These are phyloP conservation scores for Drosophila limbata DNA, from an alignment of 2,888 invertebrate genomes.

Conservation along the genomic window DNA sequence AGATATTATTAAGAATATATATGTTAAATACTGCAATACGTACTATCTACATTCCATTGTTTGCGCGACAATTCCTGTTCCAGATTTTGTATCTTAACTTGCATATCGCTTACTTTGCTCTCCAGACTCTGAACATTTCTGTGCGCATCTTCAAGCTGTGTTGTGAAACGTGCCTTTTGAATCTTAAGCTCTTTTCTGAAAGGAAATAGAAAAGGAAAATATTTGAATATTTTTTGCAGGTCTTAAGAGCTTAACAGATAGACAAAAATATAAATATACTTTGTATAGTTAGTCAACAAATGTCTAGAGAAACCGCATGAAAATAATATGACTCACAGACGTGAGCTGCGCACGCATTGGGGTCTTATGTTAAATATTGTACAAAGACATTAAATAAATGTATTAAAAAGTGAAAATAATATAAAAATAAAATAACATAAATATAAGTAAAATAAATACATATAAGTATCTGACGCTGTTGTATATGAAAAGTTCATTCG, in stretches of 20 bases:
- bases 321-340: slow-evolving; percentile 64
- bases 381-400: slow-evolving; percentile 26
- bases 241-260: slow-evolving; percentile 45
- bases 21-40: slow-evolving; percentile 48
- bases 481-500: slow-evolving; percentile 46
- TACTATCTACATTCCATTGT: slow-evolving; percentile 85
- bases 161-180: slow-evolving; percentile 83
- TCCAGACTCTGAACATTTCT: slow-evolving; percentile 82
- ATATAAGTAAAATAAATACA: slow-evolving; percentile 34
- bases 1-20: too few relatives aligned
- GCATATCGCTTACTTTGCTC: slow-evolving; percentile 82
- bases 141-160: slow-evolving; percentile 84
- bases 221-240: slow-evolving; percentile 3
- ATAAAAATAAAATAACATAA: slow-evolving; percentile 26
- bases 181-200: slow-evolving; percentile 84
- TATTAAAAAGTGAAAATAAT: slow-evolving; percentile 32
- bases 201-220: slow-evolving; percentile 3
- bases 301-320: slow-evolving; percentile 46
- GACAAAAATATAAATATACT: slow-evolving; percentile 31
- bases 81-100: slow-evolving; percentile 83
- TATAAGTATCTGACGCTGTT: slow-evolving; percentile 59
- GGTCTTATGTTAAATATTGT: slow-evolving; percentile 34
- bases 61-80: slow-evolving; percentile 84
- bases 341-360: slow-evolving; percentile 58
- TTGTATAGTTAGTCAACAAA: slow-evolving; percentile 50